phyloP scores from a whole-genome alignment of 2,888 invertebrate genomes.

The Leistus spinibarbis region DNA sequence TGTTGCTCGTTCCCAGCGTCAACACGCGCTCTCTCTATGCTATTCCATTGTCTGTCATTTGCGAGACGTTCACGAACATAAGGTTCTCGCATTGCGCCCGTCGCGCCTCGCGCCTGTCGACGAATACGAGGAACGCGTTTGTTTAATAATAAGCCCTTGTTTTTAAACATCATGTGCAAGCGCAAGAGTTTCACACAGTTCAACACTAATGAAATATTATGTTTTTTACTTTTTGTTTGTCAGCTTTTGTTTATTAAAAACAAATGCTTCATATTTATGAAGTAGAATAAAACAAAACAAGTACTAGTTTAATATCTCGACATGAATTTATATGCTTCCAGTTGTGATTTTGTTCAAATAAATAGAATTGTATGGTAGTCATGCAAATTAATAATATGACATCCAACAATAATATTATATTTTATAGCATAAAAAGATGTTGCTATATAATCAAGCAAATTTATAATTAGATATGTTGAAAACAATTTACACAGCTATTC shows the following conservation, averaged over 20 bases:
- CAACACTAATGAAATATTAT: slow-evolving; percentile 25
- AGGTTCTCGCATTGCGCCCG: background rate
- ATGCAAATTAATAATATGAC: background rate
- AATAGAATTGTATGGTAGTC: background rate
- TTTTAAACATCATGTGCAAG: slow-evolving; percentile 7
- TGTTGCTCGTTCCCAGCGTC: slow-evolving; percentile 21
- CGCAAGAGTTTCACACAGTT: slow-evolving; percentile 7
- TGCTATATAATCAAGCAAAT: background rate
- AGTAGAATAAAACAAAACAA: background rate
- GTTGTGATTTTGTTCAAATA: background rate
- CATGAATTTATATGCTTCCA: background rate
- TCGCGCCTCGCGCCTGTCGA: background rate
- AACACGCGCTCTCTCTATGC: slow-evolving; percentile 8
- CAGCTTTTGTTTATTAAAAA: slow-evolving; percentile 14
- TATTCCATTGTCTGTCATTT: slow-evolving; percentile 27
- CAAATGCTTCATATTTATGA: background rate
- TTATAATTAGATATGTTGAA: background rate
- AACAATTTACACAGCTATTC: background rate
- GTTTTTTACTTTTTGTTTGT: slow-evolving; percentile 3
- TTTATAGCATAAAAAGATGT: background rate
- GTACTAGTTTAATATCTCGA: background rate
- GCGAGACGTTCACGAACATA: background rate
- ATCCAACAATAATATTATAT: background rate
- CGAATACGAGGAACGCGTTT: slow-evolving; percentile 5
- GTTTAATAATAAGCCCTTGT: slow-evolving; percentile 24